phyloP scores from a whole-genome alignment of 2,113 vertebrate species.

The Pungitius pungitius region DNA sequence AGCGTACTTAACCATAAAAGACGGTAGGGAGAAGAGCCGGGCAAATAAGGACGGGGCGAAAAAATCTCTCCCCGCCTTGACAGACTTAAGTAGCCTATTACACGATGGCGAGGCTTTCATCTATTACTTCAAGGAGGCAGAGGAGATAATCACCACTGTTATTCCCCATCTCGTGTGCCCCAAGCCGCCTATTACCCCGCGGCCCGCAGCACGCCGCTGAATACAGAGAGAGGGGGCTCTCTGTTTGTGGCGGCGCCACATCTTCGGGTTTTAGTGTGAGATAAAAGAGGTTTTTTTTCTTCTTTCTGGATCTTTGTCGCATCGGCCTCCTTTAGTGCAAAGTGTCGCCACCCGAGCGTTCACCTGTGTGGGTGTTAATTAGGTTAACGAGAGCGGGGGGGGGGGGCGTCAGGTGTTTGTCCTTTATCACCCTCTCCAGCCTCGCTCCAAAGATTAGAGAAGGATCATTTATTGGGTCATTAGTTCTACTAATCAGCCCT shows the following conservation, averaged over 20 bases:
- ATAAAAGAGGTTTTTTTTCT: conserved; percentile 6
- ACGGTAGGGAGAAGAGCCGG: conserved; percentile 34
- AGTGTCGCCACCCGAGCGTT: conserved; percentile 23
- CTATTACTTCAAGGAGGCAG: conserved; percentile 75
- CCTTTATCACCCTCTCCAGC: conserved; percentile 38
- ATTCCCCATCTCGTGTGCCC: conserved; percentile 73
- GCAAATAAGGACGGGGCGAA: conserved; percentile 64
- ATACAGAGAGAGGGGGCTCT: conserved; percentile 35
- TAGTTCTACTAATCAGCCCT: conserved; percentile 74
- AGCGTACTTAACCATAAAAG: conserved; percentile 74
- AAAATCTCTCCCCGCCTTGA: conserved; percentile 65
- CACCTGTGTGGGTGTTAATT: conserved; percentile 54
- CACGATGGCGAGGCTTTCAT: conserved; percentile 76
- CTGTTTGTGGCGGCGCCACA: background rate
- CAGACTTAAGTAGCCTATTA: conserved; percentile 81
- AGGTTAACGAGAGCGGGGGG: conserved; percentile 34
- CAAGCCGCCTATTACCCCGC: conserved; percentile 71
- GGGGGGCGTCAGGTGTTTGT: conserved; percentile 11
- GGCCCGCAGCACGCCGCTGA: conserved; percentile 57
- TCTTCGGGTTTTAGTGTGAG: background rate
- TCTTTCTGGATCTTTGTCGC: conserved; percentile 13
- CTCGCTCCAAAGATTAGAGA: conserved; percentile 44
- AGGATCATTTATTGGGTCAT: conserved; percentile 69
- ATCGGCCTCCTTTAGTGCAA: background rate
- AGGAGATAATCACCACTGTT: conserved; percentile 79